A percentile compares a stretch with the other conserved stretches of the same genome.
Evolutionary conservation across 2,888 invertebrate species (phyloP).

Genomic region (Plemyria rubiginata): DNA sequence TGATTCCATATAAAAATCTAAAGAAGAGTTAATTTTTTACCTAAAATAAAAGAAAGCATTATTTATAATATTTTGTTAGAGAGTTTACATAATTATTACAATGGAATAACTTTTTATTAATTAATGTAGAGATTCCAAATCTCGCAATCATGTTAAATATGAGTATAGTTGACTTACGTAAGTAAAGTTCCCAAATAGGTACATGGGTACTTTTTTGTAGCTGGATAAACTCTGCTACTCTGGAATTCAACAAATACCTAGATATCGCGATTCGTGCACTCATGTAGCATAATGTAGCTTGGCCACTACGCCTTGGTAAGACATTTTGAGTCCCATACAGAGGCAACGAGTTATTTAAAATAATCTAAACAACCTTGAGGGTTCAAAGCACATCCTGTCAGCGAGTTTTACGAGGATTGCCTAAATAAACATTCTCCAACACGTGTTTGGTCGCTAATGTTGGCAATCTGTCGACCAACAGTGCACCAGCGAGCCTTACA

Average conservation of each 20-base stretch:
- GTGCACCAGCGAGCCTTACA: constrained; percentile 52
- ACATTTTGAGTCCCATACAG: constrained; percentile 26
- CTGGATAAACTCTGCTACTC: not conserved
- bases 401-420: constrained; percentile 75
- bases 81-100: too few species aligned
- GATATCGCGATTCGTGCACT: not conserved
- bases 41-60: too few species aligned
- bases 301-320: constrained; percentile 19
- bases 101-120: too few species aligned
- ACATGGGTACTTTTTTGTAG: not conserved
- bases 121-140: too few species aligned
- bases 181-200: not conserved
- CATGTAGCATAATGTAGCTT: not conserved
- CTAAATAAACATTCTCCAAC: constrained; percentile 80
- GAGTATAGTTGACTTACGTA: too few species aligned
- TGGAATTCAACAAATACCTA: not conserved
- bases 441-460: constrained; percentile 71
- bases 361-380: constrained; percentile 76
- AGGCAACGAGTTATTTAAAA: constrained; percentile 54
- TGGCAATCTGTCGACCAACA: constrained; percentile 54
- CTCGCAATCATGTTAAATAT: too few species aligned
- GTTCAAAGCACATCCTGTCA: constrained; percentile 80
- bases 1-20: not conserved
- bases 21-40: not conserved
- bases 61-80: too few species aligned